These are phyloP conservation scores for Pelecanoides urinatrix DNA, from an alignment of 2,113 vertebrate species.

Conservation along the genomic window DNA sequence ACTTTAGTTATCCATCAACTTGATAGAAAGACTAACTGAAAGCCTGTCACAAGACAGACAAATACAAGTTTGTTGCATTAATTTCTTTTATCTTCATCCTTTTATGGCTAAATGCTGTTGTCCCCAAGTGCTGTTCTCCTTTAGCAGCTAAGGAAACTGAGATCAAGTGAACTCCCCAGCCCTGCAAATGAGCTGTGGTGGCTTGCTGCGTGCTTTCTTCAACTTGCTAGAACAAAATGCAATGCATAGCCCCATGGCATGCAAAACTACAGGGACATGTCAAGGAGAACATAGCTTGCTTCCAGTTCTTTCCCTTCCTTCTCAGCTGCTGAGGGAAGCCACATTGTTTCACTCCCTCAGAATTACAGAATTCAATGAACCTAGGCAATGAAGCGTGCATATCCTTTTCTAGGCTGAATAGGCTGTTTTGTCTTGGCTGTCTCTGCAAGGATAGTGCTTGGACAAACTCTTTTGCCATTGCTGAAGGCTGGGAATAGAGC, in stretches of 20 bases:
- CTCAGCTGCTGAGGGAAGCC: not conserved
- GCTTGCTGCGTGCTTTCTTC: not conserved
- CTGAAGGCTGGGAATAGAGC: not conserved
- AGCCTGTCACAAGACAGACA: not conserved
- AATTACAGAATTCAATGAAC: not conserved
- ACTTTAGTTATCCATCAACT: not conserved
- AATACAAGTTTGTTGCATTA: not conserved
- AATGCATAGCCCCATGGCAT: rapidly evolving
- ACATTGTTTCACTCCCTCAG: not conserved
- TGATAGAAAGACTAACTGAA: not conserved
- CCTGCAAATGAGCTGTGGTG: not conserved
- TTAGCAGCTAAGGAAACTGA: not conserved
- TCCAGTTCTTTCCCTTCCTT: not conserved
- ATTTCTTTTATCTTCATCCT: not conserved
- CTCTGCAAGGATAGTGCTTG: not conserved
- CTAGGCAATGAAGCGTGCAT: not conserved
- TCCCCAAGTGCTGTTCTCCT: rapidly evolving
- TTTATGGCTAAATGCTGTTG: not conserved
- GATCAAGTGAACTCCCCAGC: not conserved
- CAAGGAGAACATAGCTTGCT: rapidly evolving
- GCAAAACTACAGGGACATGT: not conserved
- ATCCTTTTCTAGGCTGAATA: not conserved
- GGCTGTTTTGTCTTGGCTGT: not conserved
- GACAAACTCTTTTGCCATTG: not conserved
- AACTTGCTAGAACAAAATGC: not conserved